A percentile compares a stretch with the other conserved stretches of the same genome.
Evolutionary conservation across 2,888 invertebrate species (phyloP).

Genomic region (Drosophila fulvimacula): DNA sequence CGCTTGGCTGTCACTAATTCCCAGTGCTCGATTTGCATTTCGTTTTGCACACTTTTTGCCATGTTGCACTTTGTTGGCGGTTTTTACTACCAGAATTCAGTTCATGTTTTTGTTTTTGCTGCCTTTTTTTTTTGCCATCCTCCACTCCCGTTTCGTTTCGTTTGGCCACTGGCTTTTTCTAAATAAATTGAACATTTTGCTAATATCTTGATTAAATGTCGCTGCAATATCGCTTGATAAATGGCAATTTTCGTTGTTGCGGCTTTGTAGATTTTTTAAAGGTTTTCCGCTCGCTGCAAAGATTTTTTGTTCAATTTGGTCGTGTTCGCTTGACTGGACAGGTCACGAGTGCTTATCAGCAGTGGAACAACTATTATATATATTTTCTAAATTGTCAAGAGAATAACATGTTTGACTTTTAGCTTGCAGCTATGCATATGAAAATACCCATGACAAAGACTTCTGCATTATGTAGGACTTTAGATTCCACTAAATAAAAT

Average conservation of each 20-base stretch:
- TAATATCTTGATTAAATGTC: slow-evolving; percentile 78
- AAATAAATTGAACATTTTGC: slow-evolving; percentile 74
- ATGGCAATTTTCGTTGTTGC: slow-evolving; percentile 51
- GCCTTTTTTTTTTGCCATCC: slow-evolving; percentile 3
- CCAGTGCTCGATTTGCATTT: slow-evolving; percentile 75
- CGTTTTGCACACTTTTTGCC: slow-evolving; percentile 37
- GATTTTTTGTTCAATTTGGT: slow-evolving; percentile 1
- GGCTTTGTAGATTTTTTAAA: slow-evolving; percentile 27
- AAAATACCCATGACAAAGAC: neutral
- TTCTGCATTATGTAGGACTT: neutral
- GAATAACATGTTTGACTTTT: neutral
- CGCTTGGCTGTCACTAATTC: slow-evolving; percentile 76
- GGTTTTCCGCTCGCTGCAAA: slow-evolving; percentile 3
- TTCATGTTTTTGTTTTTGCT: slow-evolving; percentile 23
- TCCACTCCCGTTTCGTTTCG: neutral
- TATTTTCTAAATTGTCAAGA: neutral
- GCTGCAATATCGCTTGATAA: slow-evolving; percentile 65
- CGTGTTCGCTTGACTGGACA: slow-evolving; percentile 3
- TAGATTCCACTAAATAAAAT: neutral
- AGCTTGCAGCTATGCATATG: neutral
- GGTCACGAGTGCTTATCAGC: slow-evolving; percentile 4
- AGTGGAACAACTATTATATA: neutral
- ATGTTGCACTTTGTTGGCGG: slow-evolving; percentile 37
- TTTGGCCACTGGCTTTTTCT: slow-evolving; percentile 48
- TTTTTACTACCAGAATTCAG: slow-evolving; percentile 19